Base-by-base conservation (phyloP, 2,888 invertebrate genomes). In the Spialia ferax region DNA sequence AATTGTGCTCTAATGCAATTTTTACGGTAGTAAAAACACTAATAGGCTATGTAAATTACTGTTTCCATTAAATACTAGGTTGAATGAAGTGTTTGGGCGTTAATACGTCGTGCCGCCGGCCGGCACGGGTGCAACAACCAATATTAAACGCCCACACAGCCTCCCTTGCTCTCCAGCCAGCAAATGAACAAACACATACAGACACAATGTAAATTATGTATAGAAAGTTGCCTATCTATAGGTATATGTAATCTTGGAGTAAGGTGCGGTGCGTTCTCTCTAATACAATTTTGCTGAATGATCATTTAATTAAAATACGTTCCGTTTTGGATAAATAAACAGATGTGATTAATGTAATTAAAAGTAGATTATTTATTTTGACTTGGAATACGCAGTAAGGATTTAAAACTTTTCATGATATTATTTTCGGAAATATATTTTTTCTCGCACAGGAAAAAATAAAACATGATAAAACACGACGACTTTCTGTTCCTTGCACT, bases 91-190 rank as follows among this genome's bases (percentile, higher is more conserved):
- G 79, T 80, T 82, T 81, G 76, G 82, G 75, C 81, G 80, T 80
- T 80, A 78, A 79, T 81, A 82, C 79, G 83, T 83, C 77, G 79
- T 79, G 81, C 87, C 84, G 84, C 81, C 85, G 85, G 80, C 83
- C 88, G 88, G 87, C 85, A 81, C 85, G 84, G 79, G 79, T 85
- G 86, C 82, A 84, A 81, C 82, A 83, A 84, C 85, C 81, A 85
- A 87, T 83, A 82, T 84, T 75, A 78, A 77, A 88, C 91, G 86
- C 90, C 88, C 88, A 85, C 88, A 85, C 91, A 91, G 90, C 91
- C 89, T 90, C 91, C 89, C 88, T 86, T 83, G 80, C 83, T 88
- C 23, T 23, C 85, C 80, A 82, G 79, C 85, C 80, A 82, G 79
- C 79, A 80, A 81, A 82, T 23, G 23, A 52, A 22, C 18, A 23